Conservation (phyloP, 2,797 vertebrate genomes). For the Xiphophorus birchmanni region DNA sequence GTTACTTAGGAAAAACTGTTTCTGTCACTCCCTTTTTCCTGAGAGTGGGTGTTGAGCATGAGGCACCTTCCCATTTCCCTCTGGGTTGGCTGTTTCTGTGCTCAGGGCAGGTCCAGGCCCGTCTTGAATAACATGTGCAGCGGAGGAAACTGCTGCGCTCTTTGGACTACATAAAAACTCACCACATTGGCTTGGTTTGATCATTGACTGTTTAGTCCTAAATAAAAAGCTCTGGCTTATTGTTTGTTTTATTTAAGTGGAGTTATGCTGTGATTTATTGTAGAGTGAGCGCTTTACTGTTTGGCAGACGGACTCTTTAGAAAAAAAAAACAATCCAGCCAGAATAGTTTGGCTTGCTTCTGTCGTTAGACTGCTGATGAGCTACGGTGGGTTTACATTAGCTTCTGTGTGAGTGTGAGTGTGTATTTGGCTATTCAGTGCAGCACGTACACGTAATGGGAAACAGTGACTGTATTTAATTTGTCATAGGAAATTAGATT, state of each 20-base stretch:
- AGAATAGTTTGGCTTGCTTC: neutral
- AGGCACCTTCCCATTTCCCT: constrained; percentile 38
- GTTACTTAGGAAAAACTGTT: neutral
- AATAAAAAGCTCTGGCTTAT: neutral
- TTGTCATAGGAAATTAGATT: neutral
- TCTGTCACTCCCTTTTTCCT: neutral
- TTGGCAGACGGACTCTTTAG: neutral
- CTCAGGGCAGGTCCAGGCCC: constrained; percentile 58
- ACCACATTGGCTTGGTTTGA: neutral
- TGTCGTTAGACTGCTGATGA: constrained; percentile 2
- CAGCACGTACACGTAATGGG: neutral
- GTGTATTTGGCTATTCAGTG: neutral
- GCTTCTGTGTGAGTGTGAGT: neutral
- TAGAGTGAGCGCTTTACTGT: constrained; percentile 11
- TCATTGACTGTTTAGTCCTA: neutral
- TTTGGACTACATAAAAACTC: constrained; percentile 8
- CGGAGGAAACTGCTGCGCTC: constrained; percentile 22
- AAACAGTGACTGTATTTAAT: neutral
- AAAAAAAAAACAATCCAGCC: neutral
- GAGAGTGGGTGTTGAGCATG: constrained; percentile 6
- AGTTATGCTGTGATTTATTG: neutral
- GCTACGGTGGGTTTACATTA: neutral
- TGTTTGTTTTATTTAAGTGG: neutral
- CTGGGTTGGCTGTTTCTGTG: constrained; percentile 23
- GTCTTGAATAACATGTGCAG: constrained; percentile 34